Conservation (phyloP, 1,140 invertebrate genomes). For the Calycopis cecrops region DNA sequence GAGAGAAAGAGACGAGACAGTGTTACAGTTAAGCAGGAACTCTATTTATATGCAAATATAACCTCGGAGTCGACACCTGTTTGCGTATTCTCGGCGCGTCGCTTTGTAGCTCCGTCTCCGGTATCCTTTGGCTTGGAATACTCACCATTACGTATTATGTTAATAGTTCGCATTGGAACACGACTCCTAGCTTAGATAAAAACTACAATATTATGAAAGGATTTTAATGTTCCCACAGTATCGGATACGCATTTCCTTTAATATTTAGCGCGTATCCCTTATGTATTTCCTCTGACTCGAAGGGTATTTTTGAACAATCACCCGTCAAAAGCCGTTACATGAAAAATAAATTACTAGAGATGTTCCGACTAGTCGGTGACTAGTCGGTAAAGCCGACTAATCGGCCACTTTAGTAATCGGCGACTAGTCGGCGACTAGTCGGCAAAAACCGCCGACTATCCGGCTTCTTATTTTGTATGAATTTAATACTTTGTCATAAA, state of each 20-base stretch:
- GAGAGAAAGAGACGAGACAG: constrained; percentile 61
- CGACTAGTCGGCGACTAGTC: too few relatives aligned
- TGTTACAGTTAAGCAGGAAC: constrained; percentile 74
- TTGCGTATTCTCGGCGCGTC: constrained; percentile 68
- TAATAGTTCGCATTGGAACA: background rate
- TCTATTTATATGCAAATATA: constrained; percentile 75
- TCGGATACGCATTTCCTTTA: too few relatives aligned
- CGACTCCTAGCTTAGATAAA: constrained; percentile 2
- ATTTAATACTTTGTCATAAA: too few relatives aligned
- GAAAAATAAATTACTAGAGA: too few relatives aligned
- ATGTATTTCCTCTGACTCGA: background rate
- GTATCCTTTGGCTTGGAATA: constrained; percentile 36
- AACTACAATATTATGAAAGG: background rate
- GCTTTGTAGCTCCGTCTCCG: constrained; percentile 56
- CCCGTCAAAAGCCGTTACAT: background rate
- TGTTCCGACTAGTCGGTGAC: too few relatives aligned
- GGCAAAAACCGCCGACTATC: too few relatives aligned
- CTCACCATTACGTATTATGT: background rate
- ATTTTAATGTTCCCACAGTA: constrained; percentile 4
- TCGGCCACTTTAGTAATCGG: too few relatives aligned
- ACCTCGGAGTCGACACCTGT: constrained; percentile 71
- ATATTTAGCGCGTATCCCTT: background rate
- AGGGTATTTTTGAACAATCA: background rate
- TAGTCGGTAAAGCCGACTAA: too few relatives aligned
- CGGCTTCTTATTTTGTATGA: too few relatives aligned